Evolutionary conservation across 1,140 invertebrate species (phyloP).

Genomic region (Protaetia brevitarsis): DNA sequence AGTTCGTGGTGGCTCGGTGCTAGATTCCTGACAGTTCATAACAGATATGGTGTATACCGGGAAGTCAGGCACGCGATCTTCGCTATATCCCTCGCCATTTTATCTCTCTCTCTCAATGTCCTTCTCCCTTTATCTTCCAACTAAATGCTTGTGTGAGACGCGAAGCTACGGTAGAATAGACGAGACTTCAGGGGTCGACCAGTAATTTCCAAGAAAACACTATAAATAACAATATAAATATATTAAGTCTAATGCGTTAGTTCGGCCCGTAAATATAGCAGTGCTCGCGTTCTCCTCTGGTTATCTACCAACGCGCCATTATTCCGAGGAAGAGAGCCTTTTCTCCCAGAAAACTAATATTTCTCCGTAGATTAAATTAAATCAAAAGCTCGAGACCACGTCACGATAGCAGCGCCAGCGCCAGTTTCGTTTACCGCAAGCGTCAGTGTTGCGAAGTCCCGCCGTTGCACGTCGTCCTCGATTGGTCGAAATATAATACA

Average conservation of each 20-base stretch:
- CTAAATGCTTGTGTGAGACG: background rate
- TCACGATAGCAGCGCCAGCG: background rate
- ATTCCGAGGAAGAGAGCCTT: conserved; percentile 24
- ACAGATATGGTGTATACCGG: background rate
- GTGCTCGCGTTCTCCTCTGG: background rate
- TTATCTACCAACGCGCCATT: conserved; percentile 28
- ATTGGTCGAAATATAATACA: too few relatives aligned
- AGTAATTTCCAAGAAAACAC: conserved; percentile 20
- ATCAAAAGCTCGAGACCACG: conserved; percentile 38
- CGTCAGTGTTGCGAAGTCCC: background rate
- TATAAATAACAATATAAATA: conserved; percentile 41
- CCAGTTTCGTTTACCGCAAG: background rate
- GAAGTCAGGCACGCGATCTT: background rate
- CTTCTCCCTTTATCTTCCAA: background rate
- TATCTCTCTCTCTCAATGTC: background rate
- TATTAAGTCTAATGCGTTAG: conserved; percentile 41
- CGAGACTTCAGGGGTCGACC: background rate
- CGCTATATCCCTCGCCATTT: background rate
- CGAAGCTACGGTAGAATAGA: background rate
- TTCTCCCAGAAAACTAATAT: conserved; percentile 41
- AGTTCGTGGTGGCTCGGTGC: background rate
- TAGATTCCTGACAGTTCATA: background rate
- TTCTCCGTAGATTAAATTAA: conserved; percentile 43
- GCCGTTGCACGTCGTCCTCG: background rate
- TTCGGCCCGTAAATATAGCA: conserved; percentile 39